Evolutionary conservation across 2,888 invertebrate species (phyloP).

Genomic region (Sesia bembeciformis): DNA sequence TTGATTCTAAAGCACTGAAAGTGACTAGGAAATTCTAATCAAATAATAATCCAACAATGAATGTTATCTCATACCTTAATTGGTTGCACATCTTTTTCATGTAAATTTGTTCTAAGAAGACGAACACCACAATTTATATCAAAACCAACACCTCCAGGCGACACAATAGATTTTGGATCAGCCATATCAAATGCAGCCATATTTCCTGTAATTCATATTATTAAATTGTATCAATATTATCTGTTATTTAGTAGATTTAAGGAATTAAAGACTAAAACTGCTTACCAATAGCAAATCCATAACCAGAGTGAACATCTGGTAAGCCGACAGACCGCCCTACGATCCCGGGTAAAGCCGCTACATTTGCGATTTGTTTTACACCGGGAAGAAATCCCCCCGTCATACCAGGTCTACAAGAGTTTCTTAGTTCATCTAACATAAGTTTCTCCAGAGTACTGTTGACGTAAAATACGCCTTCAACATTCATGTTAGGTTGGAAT

Average conservation of each 20-base stretch:
- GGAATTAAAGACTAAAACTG: background rate
- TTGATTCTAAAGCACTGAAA: too few relatives aligned
- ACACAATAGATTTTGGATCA: conserved; percentile 93
- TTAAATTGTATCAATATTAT: too few relatives aligned
- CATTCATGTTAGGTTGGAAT: conserved; percentile 99
- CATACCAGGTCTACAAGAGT: conserved; percentile 90
- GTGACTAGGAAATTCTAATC: too few relatives aligned
- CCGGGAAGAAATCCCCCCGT: conserved; percentile 98
- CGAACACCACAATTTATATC: conserved; percentile 99
- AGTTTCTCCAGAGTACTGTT: conserved; percentile 92
- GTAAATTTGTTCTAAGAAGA: conserved; percentile 93
- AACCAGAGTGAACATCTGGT: conserved; percentile 98
- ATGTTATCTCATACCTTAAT: too few relatives aligned
- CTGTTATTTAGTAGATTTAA: background rate
- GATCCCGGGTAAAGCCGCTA: conserved; percentile 98
- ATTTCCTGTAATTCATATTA: conserved; percentile 79
- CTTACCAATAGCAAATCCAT: conserved; percentile 97
- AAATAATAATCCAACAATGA: background rate
- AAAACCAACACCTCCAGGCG: conserved; percentile 99
- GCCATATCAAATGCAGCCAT: conserved; percentile 99
- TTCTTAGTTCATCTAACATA: conserved; percentile 97
- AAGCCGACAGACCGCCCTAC: conserved; percentile 94
- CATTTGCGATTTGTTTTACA: conserved; percentile 99
- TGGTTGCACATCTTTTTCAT: conserved; percentile 93
- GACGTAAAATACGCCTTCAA: conserved; percentile 98